These are phyloP conservation scores for Parauchenoglanis punctatus DNA, from an alignment of 2,797 vertebrate genomes.

Conservation along the genomic window DNA sequence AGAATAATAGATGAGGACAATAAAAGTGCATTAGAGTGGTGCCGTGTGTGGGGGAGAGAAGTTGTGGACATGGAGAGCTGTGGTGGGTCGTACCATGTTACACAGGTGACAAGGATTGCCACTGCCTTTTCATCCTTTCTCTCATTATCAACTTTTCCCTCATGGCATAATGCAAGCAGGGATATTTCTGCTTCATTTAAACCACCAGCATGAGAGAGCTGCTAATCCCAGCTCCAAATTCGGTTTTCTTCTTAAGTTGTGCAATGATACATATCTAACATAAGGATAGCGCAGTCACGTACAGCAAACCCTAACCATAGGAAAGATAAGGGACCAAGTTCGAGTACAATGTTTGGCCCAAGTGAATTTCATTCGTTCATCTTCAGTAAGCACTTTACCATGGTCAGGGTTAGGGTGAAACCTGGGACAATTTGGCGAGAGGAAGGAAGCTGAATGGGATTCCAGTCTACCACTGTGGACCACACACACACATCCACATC, in stretches of 20 bases:
- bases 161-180: constrained; percentile 7
- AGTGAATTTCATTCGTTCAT: neutral
- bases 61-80: constrained; percentile 31
- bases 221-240: neutral
- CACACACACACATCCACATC: neutral
- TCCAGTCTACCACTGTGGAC: neutral
- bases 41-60: constrained; percentile 42
- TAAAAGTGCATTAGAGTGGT: constrained; percentile 78
- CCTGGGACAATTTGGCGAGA: no score
- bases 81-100: constrained; percentile 55
- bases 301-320: neutral
- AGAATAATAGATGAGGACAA: constrained; percentile 82
- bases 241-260: neutral
- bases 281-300: neutral
- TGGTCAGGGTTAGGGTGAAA: neutral
- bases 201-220: constrained; percentile 10
- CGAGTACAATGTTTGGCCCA: neutral
- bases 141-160: constrained; percentile 45
- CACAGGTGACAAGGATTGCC: constrained; percentile 42
- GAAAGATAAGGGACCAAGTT: neutral
- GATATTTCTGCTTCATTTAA: constrained; percentile 21
- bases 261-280: neutral
- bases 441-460: neutral
- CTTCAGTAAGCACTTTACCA: neutral
- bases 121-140: constrained; percentile 36